Evolutionary conservation across 2,888 invertebrate genomes (phyloP).

Genomic region (Leuctra nigra): DNA sequence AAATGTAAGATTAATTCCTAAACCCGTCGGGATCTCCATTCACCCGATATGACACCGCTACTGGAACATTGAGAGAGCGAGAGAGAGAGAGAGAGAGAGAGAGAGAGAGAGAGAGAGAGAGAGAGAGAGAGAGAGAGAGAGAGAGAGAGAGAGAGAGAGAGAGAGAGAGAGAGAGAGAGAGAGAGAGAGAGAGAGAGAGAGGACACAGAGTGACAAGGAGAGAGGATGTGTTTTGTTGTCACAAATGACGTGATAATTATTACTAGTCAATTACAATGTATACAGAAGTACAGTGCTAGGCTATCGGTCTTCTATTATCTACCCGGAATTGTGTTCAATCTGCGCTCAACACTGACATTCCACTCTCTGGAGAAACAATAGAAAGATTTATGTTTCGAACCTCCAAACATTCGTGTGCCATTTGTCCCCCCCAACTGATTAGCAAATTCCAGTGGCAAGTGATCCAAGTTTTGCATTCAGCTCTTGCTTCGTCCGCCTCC

Average conservation of each 20-base stretch:
- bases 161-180: too few relatives aligned
- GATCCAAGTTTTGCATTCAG: slow-evolving; percentile 9
- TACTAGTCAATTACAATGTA: slow-evolving; percentile 10
- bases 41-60: too few relatives aligned
- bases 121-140: too few relatives aligned
- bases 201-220: too few relatives aligned
- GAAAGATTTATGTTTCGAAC: slow-evolving; percentile 14
- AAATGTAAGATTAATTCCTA: too few relatives aligned
- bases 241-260: slow-evolving; percentile 5
- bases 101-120: too few relatives aligned
- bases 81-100: too few relatives aligned
- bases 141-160: too few relatives aligned
- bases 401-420: slow-evolving; percentile 6
- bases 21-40: too few relatives aligned
- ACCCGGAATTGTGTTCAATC: slow-evolving; percentile 7
- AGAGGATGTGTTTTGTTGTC: neutral
- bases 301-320: slow-evolving; percentile 16
- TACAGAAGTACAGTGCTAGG: neutral
- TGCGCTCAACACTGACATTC: neutral
- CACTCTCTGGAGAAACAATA: slow-evolving; percentile 6
- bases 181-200: too few relatives aligned
- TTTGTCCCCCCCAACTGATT: slow-evolving; percentile 15
- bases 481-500: neutral
- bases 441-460: slow-evolving; percentile 11
- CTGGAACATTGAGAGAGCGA: too few relatives aligned